These are phyloP conservation scores for Eustalomyia histrio DNA, from an alignment of 2,888 invertebrate species.

Conservation along the genomic window DNA sequence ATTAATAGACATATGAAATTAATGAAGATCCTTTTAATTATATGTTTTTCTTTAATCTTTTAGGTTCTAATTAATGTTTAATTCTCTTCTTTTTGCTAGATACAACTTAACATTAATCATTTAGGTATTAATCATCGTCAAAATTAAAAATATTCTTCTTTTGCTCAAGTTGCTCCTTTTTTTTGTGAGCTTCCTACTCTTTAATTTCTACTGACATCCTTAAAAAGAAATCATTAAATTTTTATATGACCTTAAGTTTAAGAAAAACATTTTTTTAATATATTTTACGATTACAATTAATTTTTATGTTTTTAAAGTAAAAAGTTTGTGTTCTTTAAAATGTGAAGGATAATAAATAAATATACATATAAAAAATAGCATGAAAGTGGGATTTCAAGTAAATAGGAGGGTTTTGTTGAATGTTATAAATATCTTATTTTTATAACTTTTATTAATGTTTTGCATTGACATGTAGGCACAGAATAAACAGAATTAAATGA, in stretches of 20 bases:
- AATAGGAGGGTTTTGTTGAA: neutral
- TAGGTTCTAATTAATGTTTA: slow-evolving; percentile 47
- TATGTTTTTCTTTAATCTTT: slow-evolving; percentile 14
- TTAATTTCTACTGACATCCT: slow-evolving; percentile 33
- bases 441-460: neutral
- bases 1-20: neutral
- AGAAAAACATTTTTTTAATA: slow-evolving; percentile 17
- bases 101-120: slow-evolving; percentile 54
- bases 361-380: neutral
- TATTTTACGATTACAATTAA: slow-evolving; percentile 59
- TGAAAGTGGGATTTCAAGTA: slow-evolving; percentile 4
- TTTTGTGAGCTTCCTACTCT: slow-evolving; percentile 27
- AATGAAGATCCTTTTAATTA: neutral
- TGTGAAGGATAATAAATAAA: neutral
- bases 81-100: slow-evolving; percentile 25
- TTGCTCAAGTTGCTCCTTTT: neutral
- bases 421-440: neutral
- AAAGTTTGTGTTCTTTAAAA: slow-evolving; percentile 12
- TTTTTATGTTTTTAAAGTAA: slow-evolving; percentile 49
- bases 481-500: no score
- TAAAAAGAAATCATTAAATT: neutral
- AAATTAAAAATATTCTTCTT: neutral
- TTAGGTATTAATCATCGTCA: slow-evolving; percentile 40
- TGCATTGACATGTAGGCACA: no score
- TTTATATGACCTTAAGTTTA: neutral